Base-by-base conservation (phyloP, 2,888 invertebrate genomes). In the Pemphredon lugubris region DNA sequence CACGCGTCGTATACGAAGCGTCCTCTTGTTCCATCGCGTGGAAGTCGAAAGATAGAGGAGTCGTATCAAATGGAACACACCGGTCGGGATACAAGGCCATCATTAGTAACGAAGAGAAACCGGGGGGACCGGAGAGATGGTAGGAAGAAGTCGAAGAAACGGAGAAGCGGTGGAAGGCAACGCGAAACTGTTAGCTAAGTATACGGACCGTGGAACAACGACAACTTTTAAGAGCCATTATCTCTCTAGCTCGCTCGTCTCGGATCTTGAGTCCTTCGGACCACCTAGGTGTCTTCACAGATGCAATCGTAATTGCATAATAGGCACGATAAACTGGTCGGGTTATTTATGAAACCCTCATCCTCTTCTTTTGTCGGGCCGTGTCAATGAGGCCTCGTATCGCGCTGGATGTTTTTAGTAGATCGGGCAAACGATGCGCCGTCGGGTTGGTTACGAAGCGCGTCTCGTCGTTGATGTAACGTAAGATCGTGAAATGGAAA, bases 281-380 rank as follows among this genome's bases (percentile, higher is more conserved):
- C 87, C 86, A 87, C 86, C 86, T 84, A 87, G 79, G 83, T n/a
- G n/a, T n/a, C 75, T 71, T 66, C 66, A 77, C 66, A 84, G 86
- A 86, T 87, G 86, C 83, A 86, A 88, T 88, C 87, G 83, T 88
- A 86, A 88, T 87, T 87, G 86, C 86, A 87, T 86, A 87, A 88
- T 87, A 87, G 83, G 82, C 79, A 75, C 75, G 82, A 83, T 84
- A 83, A 87, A 85, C 83, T 84, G 83, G 82, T 78, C 78, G 80
- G 81, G 83, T 87, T 87, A 88, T 87, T 88, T 86, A 87, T 87
- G 87, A 85, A 80, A 70, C 77, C 68, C 68, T 64, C n/a, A n/a
- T n/a, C 21, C 78, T 81, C 79, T 83, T 81, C 84, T 80, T 77
- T 84, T 84, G 83, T 84, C 84, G 82, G n/a, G 83, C 78, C 77